These are phyloP conservation scores for Mylabris phalerata DNA, from an alignment of 1,140 invertebrate species.

Conservation along the genomic window DNA sequence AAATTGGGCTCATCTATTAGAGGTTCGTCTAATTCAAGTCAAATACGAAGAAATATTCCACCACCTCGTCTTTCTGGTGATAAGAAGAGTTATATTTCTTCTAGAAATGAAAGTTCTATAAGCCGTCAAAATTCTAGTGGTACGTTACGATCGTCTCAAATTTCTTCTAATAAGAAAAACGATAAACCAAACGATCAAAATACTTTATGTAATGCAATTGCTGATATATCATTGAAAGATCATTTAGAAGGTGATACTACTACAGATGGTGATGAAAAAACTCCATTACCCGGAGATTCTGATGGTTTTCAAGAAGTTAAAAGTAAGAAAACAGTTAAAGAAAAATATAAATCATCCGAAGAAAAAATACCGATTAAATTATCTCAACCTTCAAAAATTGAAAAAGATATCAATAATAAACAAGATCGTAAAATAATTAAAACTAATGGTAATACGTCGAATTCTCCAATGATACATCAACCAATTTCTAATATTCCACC, in stretches of 20 bases:
- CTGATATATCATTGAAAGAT: conserved; percentile 32
- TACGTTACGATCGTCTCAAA: conserved; percentile 8
- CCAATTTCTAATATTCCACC: conserved; percentile 49
- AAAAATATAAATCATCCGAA: conserved; percentile 44
- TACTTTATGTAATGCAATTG: conserved; percentile 26
- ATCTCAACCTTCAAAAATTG: conserved; percentile 32
- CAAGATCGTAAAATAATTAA: conserved; percentile 29
- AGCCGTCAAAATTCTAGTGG: conserved; percentile 10
- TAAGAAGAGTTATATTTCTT: conserved; percentile 2
- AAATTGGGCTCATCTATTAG: not conserved
- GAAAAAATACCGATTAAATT: conserved; percentile 48
- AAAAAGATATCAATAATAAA: conserved; percentile 39
- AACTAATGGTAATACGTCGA: conserved; percentile 19
- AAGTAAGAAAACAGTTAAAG: conserved; percentile 69
- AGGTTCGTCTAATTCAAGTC: not conserved
- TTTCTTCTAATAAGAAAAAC: conserved; percentile 14
- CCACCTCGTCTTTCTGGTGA: conserved; percentile 6
- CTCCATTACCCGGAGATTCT: conserved; percentile 40
- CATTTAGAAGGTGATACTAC: conserved; percentile 26
- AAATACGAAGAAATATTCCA: not conserved
- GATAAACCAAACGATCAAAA: conserved; percentile 10
- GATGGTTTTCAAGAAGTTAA: conserved; percentile 85
- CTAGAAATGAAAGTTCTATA: not conserved
- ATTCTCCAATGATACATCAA: conserved; percentile 45
- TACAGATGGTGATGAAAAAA: conserved; percentile 26